A percentile compares a stretch with the other conserved stretches of the same genome.
phyloP scores from a whole-genome alignment of 2,113 vertebrate genomes.

The Cavia porcellus region DNA sequence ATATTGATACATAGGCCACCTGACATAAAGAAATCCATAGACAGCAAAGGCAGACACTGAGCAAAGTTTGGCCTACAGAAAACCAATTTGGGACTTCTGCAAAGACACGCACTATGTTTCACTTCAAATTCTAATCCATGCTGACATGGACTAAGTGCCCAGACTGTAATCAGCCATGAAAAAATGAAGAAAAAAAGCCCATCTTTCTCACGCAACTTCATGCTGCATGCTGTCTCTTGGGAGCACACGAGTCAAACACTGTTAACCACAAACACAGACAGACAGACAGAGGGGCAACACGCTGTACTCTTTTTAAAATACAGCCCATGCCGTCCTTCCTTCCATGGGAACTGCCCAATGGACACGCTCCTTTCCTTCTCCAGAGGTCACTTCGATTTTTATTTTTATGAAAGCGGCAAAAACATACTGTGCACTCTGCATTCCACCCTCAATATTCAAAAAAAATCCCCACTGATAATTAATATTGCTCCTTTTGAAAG shows the following conservation, averaged over 20 bases:
- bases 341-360: neutral
- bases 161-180: neutral
- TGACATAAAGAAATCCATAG: neutral
- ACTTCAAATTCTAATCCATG: neutral
- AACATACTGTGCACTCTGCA: neutral
- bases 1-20: neutral
- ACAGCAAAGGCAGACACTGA: neutral
- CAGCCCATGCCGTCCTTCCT: neutral
- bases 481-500: neutral
- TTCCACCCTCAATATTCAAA: neutral
- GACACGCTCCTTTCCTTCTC: neutral
- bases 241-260: neutral
- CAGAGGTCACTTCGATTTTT: conserved; percentile 25
- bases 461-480: conserved; percentile 1
- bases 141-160: neutral
- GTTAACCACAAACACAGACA: neutral
- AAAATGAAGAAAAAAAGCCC: neutral
- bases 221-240: neutral
- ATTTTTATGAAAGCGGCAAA: neutral
- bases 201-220: neutral
- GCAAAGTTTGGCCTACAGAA: neutral
- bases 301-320: neutral
- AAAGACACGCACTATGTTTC: neutral
- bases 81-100: neutral
- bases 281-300: neutral